Conservation (phyloP, 2,888 invertebrate genomes). For the Ligdia adustata region DNA sequence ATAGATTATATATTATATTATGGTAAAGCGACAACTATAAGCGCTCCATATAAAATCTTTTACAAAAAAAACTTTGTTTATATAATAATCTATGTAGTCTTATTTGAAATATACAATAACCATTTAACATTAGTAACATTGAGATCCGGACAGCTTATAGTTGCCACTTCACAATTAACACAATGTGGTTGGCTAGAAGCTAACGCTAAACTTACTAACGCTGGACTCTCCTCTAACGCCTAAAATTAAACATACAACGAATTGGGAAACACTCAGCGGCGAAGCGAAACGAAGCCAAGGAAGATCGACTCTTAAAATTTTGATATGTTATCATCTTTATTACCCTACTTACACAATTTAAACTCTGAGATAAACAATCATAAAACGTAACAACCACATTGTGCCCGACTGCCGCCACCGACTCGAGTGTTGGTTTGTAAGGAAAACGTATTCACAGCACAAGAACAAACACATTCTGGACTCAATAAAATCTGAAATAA, state of each 20-base stretch:
- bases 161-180: slow-evolving; percentile 45
- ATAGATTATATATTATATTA: slow-evolving; percentile 50
- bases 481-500: slow-evolving; percentile 83
- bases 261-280: slow-evolving; percentile 12
- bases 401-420: slow-evolving; percentile 52
- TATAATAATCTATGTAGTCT: slow-evolving; percentile 32
- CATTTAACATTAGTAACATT: slow-evolving; percentile 33
- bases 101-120: slow-evolving; percentile 31
- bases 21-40: slow-evolving; percentile 37
- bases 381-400: slow-evolving; percentile 60
- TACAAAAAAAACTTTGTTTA: slow-evolving; percentile 30
- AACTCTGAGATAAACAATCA: slow-evolving; percentile 41
- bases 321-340: slow-evolving; percentile 36
- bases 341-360: slow-evolving; percentile 33
- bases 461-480: slow-evolving; percentile 82
- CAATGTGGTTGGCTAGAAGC: slow-evolving; percentile 36
- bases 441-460: slow-evolving; percentile 75
- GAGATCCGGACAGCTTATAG: slow-evolving; percentile 46
- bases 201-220: slow-evolving; percentile 31
- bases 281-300: slow-evolving; percentile 13
- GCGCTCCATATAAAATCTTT: slow-evolving; percentile 34
- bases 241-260: slow-evolving; percentile 25
- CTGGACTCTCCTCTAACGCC: slow-evolving; percentile 24
- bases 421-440: slow-evolving; percentile 77
- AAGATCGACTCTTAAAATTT: slow-evolving; percentile 29